Base-by-base conservation (phyloP, 2,797 vertebrate genomes). In the Falco cherrug region DNA sequence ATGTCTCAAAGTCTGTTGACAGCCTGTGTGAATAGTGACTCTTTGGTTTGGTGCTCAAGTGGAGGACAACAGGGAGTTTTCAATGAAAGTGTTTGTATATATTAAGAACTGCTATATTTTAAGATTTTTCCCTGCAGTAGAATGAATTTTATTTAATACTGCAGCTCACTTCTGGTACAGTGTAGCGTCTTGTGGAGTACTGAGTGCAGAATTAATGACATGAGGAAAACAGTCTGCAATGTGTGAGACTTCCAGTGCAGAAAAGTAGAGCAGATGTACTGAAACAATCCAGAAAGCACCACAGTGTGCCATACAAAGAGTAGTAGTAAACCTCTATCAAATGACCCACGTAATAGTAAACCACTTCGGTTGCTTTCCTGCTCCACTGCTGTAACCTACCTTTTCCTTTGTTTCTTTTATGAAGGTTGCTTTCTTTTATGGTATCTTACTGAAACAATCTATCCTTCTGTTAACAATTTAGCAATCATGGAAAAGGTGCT, bases 1-100 rank as follows among this genome's bases (percentile, higher is more conserved):
- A 73, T 88, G 91, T 97, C 84, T 95, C 85, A 82, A 93, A 96
- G 87, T 89, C 91, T 97, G 64, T 89, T 95, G 90, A 80, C 84
- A 84, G 91, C 93, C 93, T 96, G n/a, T 96, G 65, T 78, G 91
- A 97, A 91, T 82, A 90, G 88, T 78, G 63, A 73, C 67, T 97
- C 84, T 92, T 70, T 39, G 8, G 76, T 94, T 79, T 89, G 76
- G 84, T 87, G 89, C 81, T 90, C 2, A 0, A 89, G 70, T 90
- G 84, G 78, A 80, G 81, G 79, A 85, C 92, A 74, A 91, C 39
- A 92, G 67, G 48, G 82, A 76, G 69, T 79, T 94, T 85, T 78
- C 94, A 95, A 57, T 77, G 60, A 41, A 95, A 70, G 29, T 93
- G 47, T 87, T 75, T 96, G 68, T 95, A 57, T 92, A 92, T 94